Base-by-base conservation (phyloP, 2,113 vertebrate genomes). In the Motacilla alba region DNA sequence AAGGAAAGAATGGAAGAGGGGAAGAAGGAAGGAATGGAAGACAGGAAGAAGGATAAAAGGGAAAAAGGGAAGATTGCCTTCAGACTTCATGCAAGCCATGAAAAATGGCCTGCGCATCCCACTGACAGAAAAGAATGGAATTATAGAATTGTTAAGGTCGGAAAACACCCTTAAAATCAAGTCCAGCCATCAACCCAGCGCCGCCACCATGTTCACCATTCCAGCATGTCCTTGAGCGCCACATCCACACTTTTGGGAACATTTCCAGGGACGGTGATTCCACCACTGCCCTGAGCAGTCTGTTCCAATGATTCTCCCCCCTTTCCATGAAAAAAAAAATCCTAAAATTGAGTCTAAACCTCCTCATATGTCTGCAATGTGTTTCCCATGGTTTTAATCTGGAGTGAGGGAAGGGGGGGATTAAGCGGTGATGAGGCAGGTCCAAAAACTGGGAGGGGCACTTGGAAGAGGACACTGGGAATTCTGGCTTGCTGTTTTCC, bases 301-400 rank as follows among this genome's bases (percentile, higher is more conserved):
- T 21, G 31, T 50, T 31, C 37, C 62, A 17, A 18, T 15, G 6
- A 50, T 76, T 59, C 7, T 14, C 2, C 31, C 16, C 6, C 2
- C 0, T 44, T 33, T 21, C 37, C 37, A 13, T 8, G 33, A 31
- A 58, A 77, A 47, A 58, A 58, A 23, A 47, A 9, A 4, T 11
- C 44, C 33, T 5, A 15, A 27, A 5, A 5, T 37, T 31, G 27
- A 10, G 10, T 10, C 9, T 7, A 18, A 37, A 76, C 17, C 37
- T 31, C 35, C 16, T 49, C 9, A 5, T 6, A 0, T 0, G 6
- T 1, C 35, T 69, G 41, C 26, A 19, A 6, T 1, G 5, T 2
- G 8, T n/a, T 64, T 28, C 12, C 3, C 4, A 1, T 15, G 31
- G 27, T 41, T 75, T 77, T 24, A 41, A 46, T 4, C 37, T 24